Conservation (phyloP, 23 tunicate species). For the Trididemnum miniatum region DNA sequence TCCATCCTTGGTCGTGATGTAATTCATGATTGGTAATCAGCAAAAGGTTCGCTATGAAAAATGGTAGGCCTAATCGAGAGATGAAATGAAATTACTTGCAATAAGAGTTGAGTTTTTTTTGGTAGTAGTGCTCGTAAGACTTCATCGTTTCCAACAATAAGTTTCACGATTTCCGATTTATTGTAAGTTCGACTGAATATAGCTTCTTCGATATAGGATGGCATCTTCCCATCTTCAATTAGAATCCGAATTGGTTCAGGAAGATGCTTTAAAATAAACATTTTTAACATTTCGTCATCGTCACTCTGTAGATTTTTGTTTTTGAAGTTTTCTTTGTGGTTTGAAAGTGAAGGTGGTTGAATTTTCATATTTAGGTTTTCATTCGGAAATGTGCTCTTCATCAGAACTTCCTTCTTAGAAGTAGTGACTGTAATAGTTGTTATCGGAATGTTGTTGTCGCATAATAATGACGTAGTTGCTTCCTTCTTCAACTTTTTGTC, state of each 20-base stretch:
- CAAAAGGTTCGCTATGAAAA: neutral
- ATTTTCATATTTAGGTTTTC: too few species aligned
- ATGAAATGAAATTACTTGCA: constrained; percentile 20
- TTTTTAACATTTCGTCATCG: constrained; percentile 10
- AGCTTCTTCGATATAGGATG: constrained; percentile 47
- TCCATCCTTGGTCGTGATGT: too few species aligned
- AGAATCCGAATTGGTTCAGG: constrained; percentile 36
- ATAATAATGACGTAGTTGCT: too few species aligned
- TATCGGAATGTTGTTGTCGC: too few species aligned
- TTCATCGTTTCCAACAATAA: constrained; percentile 50
- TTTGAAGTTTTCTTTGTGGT: too few species aligned
- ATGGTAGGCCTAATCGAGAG: too few species aligned
- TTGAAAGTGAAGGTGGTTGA: too few species aligned
- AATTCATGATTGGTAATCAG: neutral
- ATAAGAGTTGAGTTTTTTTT: constrained; percentile 16
- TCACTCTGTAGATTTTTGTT: too few species aligned
- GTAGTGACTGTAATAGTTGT: too few species aligned
- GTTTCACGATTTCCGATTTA: constrained; percentile 8
- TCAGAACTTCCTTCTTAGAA: too few species aligned
- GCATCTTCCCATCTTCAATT: constrained; percentile 59
- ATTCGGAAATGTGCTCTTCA: too few species aligned
- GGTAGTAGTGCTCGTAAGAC: constrained; percentile 52
- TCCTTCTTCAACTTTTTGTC: too few species aligned
- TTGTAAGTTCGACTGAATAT: constrained; percentile 50
- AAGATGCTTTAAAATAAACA: constrained; percentile 49